Base-by-base conservation (phyloP, 2,797 vertebrate species). In the Arctocebus calabarensis region DNA sequence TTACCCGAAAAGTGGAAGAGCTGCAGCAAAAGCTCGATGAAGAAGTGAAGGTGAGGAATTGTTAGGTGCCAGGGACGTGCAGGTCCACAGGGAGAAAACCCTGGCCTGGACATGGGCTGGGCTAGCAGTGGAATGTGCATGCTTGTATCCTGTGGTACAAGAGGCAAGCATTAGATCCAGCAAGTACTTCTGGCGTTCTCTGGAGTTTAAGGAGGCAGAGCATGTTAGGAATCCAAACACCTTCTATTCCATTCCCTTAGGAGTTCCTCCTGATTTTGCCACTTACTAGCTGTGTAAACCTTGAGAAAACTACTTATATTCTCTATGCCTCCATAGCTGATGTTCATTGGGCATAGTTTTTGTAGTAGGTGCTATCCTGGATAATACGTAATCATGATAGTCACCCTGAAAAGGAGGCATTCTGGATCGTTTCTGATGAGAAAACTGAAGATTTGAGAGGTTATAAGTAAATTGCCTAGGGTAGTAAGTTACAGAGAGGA, bases 1-100 rank as follows among this genome's bases (percentile, higher is more conserved):
- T 99, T 86, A 98, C 98, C 96, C 97, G 85, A 97, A 99, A 98
- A 88, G 93, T 99, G 74, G 97, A 98, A 19, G 99, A 99, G 45
- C 98, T 99, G 12, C 99, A 99, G 97, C 97, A 96, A 75, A 98
- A 98, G 83, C 97, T 99, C 45, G 98, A 98, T 0, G 97, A 98
- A 91, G 98, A 99, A 97, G 98, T 98, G 74, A 98, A 98, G 98
- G 99, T 99, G 96, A 98, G 84, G 90, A 57, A 62, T n/a, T 43
- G 14, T 2, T 11, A 20, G 52, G 68, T 52, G 45, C 1, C 4
- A 66, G 61, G 27, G 23, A 61, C 16, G 11, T 43, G 77, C 34
- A 40, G 68, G 68, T 12, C 64, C 37, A 3, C 29, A 6, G n/a
- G 23, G 77, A 66, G 10, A 66, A 52, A 48, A 68, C 34, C 0